These are phyloP conservation scores for Chaetogeoica ovagalla DNA, from an alignment of 2,888 invertebrate species.

Conservation along the genomic window DNA sequence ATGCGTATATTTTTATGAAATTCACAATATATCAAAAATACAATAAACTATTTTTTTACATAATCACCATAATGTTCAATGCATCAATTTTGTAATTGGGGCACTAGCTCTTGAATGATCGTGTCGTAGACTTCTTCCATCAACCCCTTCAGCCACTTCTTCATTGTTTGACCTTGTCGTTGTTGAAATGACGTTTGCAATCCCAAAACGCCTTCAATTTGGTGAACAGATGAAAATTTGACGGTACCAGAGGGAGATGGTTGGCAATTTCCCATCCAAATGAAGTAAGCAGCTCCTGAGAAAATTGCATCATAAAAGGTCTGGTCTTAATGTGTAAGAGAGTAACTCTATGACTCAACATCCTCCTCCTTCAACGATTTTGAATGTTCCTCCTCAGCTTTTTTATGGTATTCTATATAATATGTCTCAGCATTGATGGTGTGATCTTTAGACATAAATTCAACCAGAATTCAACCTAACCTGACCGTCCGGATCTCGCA, in stretches of 20 bases:
- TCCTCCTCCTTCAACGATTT: no score
- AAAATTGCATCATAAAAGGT: no score
- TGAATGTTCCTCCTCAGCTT: no score
- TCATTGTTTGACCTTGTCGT: background rate
- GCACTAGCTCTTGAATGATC: background rate
- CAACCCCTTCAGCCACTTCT: slow-evolving; percentile 2
- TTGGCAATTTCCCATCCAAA: background rate
- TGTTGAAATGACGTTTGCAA: background rate
- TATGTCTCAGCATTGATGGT: no score
- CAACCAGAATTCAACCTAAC: background rate
- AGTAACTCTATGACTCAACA: background rate
- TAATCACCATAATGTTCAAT: background rate
- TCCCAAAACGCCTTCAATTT: background rate
- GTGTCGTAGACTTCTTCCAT: background rate
- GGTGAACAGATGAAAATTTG: background rate
- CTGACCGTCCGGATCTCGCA: background rate
- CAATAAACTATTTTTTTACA: background rate
- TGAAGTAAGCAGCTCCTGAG: background rate
- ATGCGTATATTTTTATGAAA: background rate
- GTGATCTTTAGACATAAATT: no score
- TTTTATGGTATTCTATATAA: background rate
- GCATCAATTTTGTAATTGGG: background rate
- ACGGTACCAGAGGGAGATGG: background rate
- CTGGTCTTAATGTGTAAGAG: no score
- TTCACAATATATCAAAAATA: background rate